These are phyloP conservation scores for Cenopis cana DNA, from an alignment of 2,888 invertebrate genomes.

Conservation along the genomic window DNA sequence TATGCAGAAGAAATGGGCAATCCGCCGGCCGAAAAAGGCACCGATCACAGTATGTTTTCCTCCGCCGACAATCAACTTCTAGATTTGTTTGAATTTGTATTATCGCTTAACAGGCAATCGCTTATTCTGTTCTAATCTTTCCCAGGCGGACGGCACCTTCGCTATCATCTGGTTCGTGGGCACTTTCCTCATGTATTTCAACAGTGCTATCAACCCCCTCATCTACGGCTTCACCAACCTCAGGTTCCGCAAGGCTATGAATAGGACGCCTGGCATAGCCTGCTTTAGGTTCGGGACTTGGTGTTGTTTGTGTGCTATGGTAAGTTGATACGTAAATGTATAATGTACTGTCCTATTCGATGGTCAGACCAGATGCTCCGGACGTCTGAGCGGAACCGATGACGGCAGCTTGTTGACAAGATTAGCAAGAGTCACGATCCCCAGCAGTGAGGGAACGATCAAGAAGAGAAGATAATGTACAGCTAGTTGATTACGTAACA, in stretches of 20 bases:
- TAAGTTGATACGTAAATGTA: slow-evolving; percentile 48
- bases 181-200: slow-evolving; percentile 88
- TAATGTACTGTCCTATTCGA: background rate
- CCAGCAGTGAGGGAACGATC: no score
- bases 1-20: no score
- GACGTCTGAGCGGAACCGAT: no score
- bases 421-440: no score
- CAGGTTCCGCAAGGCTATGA: slow-evolving; percentile 88
- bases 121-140: background rate
- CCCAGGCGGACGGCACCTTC: slow-evolving; percentile 84
- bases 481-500: no score
- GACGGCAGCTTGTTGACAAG: no score
- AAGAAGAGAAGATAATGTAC: no score
- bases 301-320: slow-evolving; percentile 72
- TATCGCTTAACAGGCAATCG: background rate
- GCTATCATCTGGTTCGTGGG: slow-evolving; percentile 88
- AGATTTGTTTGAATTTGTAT: background rate
- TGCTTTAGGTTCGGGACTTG: slow-evolving; percentile 76
- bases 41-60: no score
- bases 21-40: no score
- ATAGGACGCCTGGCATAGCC: slow-evolving; percentile 78
- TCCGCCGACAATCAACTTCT: no score
- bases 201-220: slow-evolving; percentile 90
- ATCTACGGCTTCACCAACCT: slow-evolving; percentile 91
- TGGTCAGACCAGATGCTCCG: no score